A percentile compares a stretch with the other conserved stretches of the same genome.
phyloP scores from a whole-genome alignment of 2,888 invertebrate species.

The Hesperia comma region DNA sequence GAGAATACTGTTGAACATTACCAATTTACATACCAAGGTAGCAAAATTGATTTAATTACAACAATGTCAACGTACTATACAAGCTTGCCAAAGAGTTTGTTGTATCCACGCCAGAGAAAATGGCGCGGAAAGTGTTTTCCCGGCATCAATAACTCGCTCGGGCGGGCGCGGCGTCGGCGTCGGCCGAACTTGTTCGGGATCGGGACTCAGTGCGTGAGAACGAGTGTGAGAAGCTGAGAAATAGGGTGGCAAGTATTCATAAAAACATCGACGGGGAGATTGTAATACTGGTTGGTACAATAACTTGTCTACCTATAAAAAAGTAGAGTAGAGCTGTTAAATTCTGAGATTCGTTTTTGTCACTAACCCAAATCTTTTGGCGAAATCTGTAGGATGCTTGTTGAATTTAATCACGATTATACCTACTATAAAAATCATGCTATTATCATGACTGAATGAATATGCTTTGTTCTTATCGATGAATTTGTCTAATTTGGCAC shows the following conservation, averaged over 20 bases:
- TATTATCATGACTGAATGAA: too few relatives aligned
- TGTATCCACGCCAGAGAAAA: slow-evolving; percentile 65
- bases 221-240: slow-evolving; percentile 58
- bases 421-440: too few relatives aligned
- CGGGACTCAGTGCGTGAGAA: slow-evolving; percentile 48
- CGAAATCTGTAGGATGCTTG: too few relatives aligned
- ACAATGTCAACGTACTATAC: slow-evolving; percentile 4
- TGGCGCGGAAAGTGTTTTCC: slow-evolving; percentile 77
- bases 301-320: too few relatives aligned
- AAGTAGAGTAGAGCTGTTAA: too few relatives aligned
- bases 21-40: background rate
- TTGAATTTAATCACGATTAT: too few relatives aligned
- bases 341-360: too few relatives aligned
- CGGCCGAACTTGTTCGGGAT: slow-evolving; percentile 59
- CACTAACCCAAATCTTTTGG: too few relatives aligned
- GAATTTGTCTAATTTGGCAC: too few relatives aligned
- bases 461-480: too few relatives aligned
- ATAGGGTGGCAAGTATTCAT: slow-evolving; percentile 52
- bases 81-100: slow-evolving; percentile 60
- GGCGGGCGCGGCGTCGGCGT: slow-evolving; percentile 61
- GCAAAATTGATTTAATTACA: background rate
- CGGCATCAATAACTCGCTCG: slow-evolving; percentile 74
- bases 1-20: too few relatives aligned
- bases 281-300: too few relatives aligned
- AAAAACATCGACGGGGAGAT: background rate